These are phyloP conservation scores for Notodonta ziczac DNA, from an alignment of 2,888 invertebrate genomes.

Conservation along the genomic window DNA sequence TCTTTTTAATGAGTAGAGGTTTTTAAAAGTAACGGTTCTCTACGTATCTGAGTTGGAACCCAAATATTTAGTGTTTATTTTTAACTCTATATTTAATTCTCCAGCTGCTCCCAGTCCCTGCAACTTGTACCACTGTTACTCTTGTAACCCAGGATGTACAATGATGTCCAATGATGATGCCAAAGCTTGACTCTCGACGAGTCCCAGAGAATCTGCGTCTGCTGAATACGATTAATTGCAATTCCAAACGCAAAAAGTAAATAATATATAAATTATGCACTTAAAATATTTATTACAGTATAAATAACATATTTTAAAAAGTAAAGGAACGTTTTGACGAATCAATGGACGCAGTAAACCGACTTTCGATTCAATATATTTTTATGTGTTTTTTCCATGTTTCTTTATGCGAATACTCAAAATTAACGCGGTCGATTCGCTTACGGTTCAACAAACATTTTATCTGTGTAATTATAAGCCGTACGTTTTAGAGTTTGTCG, in stretches of 20 bases:
- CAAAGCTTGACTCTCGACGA: too few relatives aligned
- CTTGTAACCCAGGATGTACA: too few relatives aligned
- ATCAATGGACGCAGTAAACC: slow-evolving; percentile 4
- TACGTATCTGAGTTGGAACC: neutral
- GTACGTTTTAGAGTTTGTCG: slow-evolving; percentile 28
- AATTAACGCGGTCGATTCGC: slow-evolving; percentile 16
- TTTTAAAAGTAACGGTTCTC: neutral
- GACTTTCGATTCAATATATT: slow-evolving; percentile 13
- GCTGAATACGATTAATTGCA: too few relatives aligned
- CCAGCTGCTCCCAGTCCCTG: too few relatives aligned
- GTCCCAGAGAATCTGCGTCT: too few relatives aligned
- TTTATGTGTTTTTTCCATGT: slow-evolving; percentile 9
- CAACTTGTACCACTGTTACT: too few relatives aligned
- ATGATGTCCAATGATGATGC: too few relatives aligned
- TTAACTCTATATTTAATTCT: neutral
- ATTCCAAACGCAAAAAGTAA: neutral
- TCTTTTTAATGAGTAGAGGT: neutral
- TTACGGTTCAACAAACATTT: slow-evolving; percentile 28
- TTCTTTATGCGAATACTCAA: slow-evolving; percentile 6
- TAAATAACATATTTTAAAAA: neutral
- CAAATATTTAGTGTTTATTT: neutral
- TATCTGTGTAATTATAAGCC: slow-evolving; percentile 17
- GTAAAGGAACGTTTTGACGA: neutral
- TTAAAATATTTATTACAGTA: neutral
- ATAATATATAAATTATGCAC: neutral